A percentile compares a stretch with the other conserved stretches of the same genome.
phyloP scores from a whole-genome alignment of 2,797 vertebrate genomes.

The Psittacula echo region DNA sequence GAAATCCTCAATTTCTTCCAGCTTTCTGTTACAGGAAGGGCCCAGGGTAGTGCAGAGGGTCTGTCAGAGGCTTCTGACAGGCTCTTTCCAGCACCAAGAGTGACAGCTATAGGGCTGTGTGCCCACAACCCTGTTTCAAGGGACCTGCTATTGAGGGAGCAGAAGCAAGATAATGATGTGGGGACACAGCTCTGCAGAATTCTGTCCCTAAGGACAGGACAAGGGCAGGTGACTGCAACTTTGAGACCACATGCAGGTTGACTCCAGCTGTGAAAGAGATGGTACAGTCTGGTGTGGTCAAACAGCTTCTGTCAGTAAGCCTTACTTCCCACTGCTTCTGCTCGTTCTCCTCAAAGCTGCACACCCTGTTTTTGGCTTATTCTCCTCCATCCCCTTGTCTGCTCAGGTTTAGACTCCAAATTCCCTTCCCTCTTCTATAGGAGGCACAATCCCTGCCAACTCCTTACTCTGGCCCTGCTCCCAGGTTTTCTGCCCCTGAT shows the following conservation, averaged over 20 bases:
- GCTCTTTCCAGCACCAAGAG: fast-evolving
- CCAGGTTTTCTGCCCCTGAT: slow-evolving; percentile 40
- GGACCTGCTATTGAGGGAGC: fast-evolving
- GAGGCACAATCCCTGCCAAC: slow-evolving; percentile 38
- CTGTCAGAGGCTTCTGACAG: neutral
- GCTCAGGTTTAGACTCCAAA: slow-evolving; percentile 2
- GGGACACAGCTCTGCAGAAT: neutral
- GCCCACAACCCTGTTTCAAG: neutral
- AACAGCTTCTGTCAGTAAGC: neutral
- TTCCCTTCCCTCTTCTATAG: slow-evolving; percentile 9
- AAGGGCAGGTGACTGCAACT: slow-evolving; percentile 27
- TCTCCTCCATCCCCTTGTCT: neutral
- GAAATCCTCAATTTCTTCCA: neutral
- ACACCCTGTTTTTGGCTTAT: neutral
- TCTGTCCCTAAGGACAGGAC: slow-evolving; percentile 21
- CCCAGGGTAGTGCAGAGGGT: fast-evolving
- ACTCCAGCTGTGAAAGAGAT: slow-evolving; percentile 44
- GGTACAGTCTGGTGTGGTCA: slow-evolving; percentile 20
- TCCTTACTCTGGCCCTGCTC: slow-evolving; percentile 45
- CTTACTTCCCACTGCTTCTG: slow-evolving; percentile 34
- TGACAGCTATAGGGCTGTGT: neutral
- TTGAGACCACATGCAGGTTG: slow-evolving; percentile 1
- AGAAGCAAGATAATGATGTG: neutral
- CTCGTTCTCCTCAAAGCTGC: slow-evolving; percentile 39
- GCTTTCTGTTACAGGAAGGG: fast-evolving